Conservation (phyloP, 1,140 invertebrate genomes). For the Nebria ingens region DNA sequence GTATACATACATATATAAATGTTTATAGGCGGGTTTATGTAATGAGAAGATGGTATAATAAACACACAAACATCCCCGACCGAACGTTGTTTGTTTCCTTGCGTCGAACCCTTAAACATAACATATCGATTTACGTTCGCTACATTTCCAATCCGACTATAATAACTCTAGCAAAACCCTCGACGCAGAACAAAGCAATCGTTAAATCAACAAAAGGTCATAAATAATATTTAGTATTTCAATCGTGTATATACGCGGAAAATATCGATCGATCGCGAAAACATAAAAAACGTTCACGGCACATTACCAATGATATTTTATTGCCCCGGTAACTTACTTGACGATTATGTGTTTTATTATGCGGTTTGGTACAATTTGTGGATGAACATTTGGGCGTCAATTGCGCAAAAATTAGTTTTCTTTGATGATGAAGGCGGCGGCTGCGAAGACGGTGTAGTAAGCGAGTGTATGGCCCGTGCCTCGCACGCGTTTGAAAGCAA, state of each 20-base stretch:
- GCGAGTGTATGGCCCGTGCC: not conserved
- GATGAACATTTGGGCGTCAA: no score
- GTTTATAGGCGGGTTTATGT: no score
- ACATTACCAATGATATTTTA: not conserved
- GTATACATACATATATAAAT: no score
- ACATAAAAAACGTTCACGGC: not conserved
- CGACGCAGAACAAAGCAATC: not conserved
- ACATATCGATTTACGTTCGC: not conserved
- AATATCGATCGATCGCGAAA: not conserved
- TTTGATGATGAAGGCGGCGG: not conserved
- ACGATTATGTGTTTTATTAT: not conserved
- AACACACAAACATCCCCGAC: no score
- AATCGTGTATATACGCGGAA: not conserved
- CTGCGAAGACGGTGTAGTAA: not conserved
- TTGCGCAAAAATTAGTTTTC: no score
- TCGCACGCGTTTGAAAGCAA: not conserved
- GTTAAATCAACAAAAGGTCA: not conserved
- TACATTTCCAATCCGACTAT: not conserved
- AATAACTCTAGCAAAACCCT: not conserved
- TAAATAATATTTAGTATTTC: not conserved
- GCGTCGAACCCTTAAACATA: no score
- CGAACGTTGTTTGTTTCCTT: no score
- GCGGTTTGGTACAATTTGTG: not conserved
- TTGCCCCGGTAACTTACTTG: not conserved
- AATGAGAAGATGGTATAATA: no score